These are phyloP conservation scores for Drosophila ezoana DNA, from an alignment of 2,888 invertebrate species.

Conservation along the genomic window DNA sequence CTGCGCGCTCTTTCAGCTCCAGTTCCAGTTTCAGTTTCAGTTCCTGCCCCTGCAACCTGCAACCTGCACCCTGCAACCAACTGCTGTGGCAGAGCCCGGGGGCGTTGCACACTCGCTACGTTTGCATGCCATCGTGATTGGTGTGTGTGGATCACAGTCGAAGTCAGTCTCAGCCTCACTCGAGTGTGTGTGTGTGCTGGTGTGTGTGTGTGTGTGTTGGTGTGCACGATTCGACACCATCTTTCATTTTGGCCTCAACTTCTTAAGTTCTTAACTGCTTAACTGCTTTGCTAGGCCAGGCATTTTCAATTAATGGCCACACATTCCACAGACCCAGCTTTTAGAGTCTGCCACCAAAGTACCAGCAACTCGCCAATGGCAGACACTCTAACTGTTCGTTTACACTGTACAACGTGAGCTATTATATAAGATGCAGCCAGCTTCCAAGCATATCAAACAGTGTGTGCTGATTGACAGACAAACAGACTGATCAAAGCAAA, in stretches of 20 bases:
- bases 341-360: conserved; percentile 27
- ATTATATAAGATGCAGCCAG: conserved; percentile 1
- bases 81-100: conserved; percentile 29
- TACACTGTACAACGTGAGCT: conserved; percentile 22
- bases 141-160: conserved; percentile 51
- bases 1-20: conserved; percentile 36
- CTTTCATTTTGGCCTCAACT: conserved; percentile 67
- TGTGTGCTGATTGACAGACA: background rate
- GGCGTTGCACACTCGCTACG: conserved; percentile 64
- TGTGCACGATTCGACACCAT: conserved; percentile 77
- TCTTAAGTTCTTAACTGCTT: conserved; percentile 56
- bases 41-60: background rate
- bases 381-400: conserved; percentile 44
- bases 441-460: background rate
- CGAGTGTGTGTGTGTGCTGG: conserved; percentile 15
- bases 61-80: no score
- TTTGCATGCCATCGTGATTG: conserved; percentile 79
- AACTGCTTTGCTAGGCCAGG: conserved; percentile 49
- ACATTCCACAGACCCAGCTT: conserved; percentile 59
- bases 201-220: conserved; percentile 34
- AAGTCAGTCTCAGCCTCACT: conserved; percentile 18
- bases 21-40: conserved; percentile 35
- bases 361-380: conserved; percentile 71
- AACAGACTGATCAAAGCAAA: no score
- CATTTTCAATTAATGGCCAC: conserved; percentile 79